A percentile compares a stretch with the other conserved stretches of the same genome.
Evolutionary conservation across 2,888 invertebrate species (phyloP).

Genomic region (Chironomus tentans): DNA sequence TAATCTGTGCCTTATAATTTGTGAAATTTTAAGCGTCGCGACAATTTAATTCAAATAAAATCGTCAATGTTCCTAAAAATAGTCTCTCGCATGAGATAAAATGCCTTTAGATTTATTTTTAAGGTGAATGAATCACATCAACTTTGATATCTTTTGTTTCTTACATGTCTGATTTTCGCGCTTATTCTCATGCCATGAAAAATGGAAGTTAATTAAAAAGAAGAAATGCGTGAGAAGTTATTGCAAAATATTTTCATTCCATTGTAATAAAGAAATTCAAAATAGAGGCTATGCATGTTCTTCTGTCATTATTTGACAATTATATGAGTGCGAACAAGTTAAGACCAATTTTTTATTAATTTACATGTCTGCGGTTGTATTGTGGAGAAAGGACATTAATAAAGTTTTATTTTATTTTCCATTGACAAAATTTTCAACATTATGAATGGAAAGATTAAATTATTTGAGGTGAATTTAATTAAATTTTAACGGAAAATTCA

Average conservation of each 20-base stretch:
- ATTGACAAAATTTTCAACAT: too few species aligned
- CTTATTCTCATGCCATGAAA: not conserved
- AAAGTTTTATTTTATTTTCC: too few species aligned
- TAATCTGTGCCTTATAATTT: not conserved
- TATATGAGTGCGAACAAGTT: slow-evolving; percentile 9
- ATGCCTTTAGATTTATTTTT: not conserved
- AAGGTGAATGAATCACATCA: slow-evolving; percentile 2
- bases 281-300: not conserved
- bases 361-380: too few species aligned
- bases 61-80: not conserved
- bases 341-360: not conserved
- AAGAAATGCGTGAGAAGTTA: not conserved
- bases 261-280: slow-evolving; percentile 3
- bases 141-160: slow-evolving; percentile 10
- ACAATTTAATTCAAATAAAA: slow-evolving; percentile 1
- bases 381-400: too few species aligned
- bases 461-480: too few species aligned
- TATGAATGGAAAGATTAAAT: too few species aligned
- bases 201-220: not conserved
- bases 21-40: not conserved
- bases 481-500: too few species aligned
- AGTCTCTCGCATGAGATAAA: not conserved
- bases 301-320: slow-evolving; percentile 8
- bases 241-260: slow-evolving; percentile 24
- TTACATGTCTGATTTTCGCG: not conserved